Base-by-base conservation (phyloP, 1,140 invertebrate species). In the Limonius californicus region DNA sequence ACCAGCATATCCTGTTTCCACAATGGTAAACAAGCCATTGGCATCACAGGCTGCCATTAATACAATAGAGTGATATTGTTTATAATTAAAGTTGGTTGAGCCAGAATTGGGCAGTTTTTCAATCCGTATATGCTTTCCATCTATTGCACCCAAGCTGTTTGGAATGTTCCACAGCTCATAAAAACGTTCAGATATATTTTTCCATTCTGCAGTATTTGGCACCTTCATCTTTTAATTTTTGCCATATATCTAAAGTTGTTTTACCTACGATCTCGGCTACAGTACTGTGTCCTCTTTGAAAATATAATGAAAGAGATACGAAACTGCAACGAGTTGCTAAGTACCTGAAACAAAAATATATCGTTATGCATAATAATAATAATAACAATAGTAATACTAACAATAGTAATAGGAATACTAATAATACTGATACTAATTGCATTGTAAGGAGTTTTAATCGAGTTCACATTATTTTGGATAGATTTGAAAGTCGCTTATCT, bases 151-250 rank as follows among this genome's bases (percentile, higher is more conserved):
- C 16, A 57, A 27, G n/a, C 32, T 45, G 47, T 57, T 57, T 43
- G 54, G 60, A 11, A 62, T 8, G 30, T 62, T 62, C 60, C 60
- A 62, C 14, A 62, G 32, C 35, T 57, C 32, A 9, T 57, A 20
- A 50, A 47, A 62, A 15, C 60, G 53, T 27, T 43, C 20, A 2
- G 54, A 15, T 45, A 62, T 62, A 19, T 50, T 15, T 47, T 57
- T 45, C 60, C 60, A 62, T 11, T 6, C 11, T 11, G 4, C 4
- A 6, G 11, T 32, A 32, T 32, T 4, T 32, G 11, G 11, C n/a
- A 32, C 11, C 4, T 32, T 32, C 27, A 32, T 32, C 4, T 32
- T 32, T 32, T 32, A 32, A 32, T 4, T 32, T 32, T 32, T 32
- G 27, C 27, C 27, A 32, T 32, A 32, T 32, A 32, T 6, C 11